Evolutionary conservation across 2,113 vertebrate species (phyloP).

Genomic region (Pteronura brasiliensis): DNA sequence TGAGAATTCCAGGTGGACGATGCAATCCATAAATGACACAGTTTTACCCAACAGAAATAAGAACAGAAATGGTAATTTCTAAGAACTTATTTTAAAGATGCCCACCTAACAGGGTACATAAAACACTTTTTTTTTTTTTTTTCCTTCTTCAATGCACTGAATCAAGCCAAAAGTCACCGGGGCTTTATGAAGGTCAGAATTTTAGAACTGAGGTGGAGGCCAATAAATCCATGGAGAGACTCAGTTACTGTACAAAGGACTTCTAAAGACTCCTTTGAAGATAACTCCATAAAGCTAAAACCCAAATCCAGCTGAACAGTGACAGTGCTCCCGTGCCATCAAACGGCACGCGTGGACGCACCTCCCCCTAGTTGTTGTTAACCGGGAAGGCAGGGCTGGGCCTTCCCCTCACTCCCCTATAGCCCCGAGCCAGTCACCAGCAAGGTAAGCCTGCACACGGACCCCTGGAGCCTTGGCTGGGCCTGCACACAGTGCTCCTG

Average conservation of each 20-base stretch:
- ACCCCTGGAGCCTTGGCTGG: fast-evolving
- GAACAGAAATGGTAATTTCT: not conserved
- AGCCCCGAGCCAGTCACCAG: not conserved
- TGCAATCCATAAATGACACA: not conserved
- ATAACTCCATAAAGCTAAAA: not conserved
- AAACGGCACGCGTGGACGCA: not conserved
- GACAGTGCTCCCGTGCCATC: not conserved
- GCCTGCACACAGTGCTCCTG: not conserved
- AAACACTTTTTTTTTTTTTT: not conserved
- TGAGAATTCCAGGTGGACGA: not conserved
- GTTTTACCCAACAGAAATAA: not conserved
- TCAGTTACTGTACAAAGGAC: not conserved
- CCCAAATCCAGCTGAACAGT: not conserved
- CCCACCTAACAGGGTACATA: not conserved
- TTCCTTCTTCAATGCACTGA: not conserved
- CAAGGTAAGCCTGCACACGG: fast-evolving
- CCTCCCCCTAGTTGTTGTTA: not conserved
- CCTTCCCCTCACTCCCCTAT: not conserved
- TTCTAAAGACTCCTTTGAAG: not conserved
- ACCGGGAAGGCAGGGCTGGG: not conserved
- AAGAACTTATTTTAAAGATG: not conserved
- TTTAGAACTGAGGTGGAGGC: not conserved
- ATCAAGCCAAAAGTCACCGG: not conserved
- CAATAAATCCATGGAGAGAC: not conserved
- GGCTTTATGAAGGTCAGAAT: constrained; percentile 10